phyloP scores from a whole-genome alignment of 1,140 invertebrate species.

The Oppia nitens region DNA sequence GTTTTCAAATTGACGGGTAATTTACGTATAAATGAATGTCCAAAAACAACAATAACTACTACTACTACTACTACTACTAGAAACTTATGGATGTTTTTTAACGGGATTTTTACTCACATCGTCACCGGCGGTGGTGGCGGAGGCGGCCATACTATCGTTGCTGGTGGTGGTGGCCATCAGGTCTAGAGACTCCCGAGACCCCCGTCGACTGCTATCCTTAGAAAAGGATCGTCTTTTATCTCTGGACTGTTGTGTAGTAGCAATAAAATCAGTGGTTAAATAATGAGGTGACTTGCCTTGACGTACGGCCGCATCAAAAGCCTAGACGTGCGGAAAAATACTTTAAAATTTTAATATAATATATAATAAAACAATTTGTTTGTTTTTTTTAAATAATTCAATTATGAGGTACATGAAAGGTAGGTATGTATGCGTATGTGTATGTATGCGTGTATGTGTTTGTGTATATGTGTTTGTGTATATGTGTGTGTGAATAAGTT shows the following conservation, averaged over 20 bases:
- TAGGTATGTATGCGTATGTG: no score
- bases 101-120: background rate
- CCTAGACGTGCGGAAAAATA: slow-evolving; percentile 12
- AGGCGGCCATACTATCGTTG: background rate
- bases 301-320: slow-evolving; percentile 16
- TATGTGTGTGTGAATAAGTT: no score
- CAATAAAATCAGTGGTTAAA: slow-evolving; percentile 17
- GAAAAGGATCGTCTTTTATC: slow-evolving; percentile 29
- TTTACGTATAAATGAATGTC: no score
- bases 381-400: slow-evolving; percentile 5
- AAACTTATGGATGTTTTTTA: no score
- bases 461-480: no score
- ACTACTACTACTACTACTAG: no score
- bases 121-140: background rate
- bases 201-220: slow-evolving; percentile 33
- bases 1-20: no score
- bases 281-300: slow-evolving; percentile 20
- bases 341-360: slow-evolving; percentile 1
- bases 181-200: slow-evolving; percentile 43
- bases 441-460: no score
- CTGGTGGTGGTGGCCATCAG: slow-evolving; percentile 29
- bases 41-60: no score
- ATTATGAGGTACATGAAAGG: no score
- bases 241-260: slow-evolving; percentile 23
- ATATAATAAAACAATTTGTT: background rate